Base-by-base conservation (phyloP, 2,888 invertebrate genomes). In the Perizoma affinitatum region DNA sequence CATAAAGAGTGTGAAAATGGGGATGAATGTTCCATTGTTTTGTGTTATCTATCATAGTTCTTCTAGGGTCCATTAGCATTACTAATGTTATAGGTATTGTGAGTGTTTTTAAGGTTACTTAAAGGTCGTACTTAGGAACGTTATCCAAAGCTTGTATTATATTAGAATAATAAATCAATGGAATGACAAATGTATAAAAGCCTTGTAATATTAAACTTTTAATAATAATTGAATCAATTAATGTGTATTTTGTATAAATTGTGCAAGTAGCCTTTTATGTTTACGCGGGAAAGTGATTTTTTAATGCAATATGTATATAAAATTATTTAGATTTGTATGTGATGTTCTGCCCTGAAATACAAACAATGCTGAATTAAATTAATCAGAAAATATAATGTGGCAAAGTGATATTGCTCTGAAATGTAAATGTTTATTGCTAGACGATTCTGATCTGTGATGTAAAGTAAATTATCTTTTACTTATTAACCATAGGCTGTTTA, bases 261-360 rank as follows among this genome's bases (percentile, higher is more conserved):
- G 70, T 70, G 72, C 71, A 72, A 73, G 69, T 80, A 80, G 74
- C 70, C 36, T 62, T 64, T 59, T 60, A 55, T 45, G 47, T 73
- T 72, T 75, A 69, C 67, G 67, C 72, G 69, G 70, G 66, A 58
- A 69, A 72, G 68, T 73, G 69, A 66, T 76, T 70, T 71, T 70
- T 60, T 50, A 55, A 51, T 65, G 62, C 71, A 70, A 65, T 67
- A 67, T 63, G 70, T 22, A 22, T 70, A 69, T 67, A 73, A 73
- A 77, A 74, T 75, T 77, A 75, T 71, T 53, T 75, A 75, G 71
- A 68, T 71, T 70, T 72, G 58, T 72, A 73, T 72, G 70, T 66
- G 67, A 67, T 43, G 48, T 54, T 66, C 58, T 58, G 60, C 56
- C 55, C 54, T 58, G 22, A 22, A 22, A 52, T 22, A 54, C 45